Evolutionary conservation across 2,888 invertebrate genomes (phyloP), one percentile per base, ranked within the genome.

Genomic region (Calameuta idolon): DNA sequence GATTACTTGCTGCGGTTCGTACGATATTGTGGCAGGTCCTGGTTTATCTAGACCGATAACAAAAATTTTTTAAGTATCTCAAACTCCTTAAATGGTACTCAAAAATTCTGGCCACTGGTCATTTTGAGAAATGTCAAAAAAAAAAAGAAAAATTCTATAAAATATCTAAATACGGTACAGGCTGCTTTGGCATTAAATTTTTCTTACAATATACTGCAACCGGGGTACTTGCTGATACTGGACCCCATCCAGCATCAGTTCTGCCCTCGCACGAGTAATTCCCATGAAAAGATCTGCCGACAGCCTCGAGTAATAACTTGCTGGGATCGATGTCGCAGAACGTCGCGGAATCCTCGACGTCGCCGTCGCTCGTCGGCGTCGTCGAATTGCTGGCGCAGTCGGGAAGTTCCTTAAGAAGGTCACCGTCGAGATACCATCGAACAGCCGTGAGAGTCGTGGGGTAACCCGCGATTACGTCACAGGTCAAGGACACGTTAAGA

Each of bases 191-290:
- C 23, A 55, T 55, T 55, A 9, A 55, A 23, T 9, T 9, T 23
- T 23, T 23, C 95, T 94, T 91, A 96, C 96, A 97, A 88, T 96
- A 94, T 76, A 98, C 97, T 85, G 96, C 93, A 15, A 98, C 94
- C 86, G 97, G 96, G 35, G 95, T 95, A 80, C 95, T 95, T 69
- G 94, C 93, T 55, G 97, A 97, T 84, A 94, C 93, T 69, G 94
- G 94, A 71, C 98, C 98, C 96, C 97, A 97, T 12, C 97, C 97
- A 12, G 97, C 98, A 23, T 94, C 94, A 92, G 98, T 98, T 91
- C 94, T 95, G 30, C 98, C 98, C 87, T 96, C 95, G 90, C 98
- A 98, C 0, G 98, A 97, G 92, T 98, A 98, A 92, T 98, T 98
- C 35, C 98, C 98, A 87, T 98, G 97, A 92, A 98, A 98, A 78